Percentiles rank a stretch among this genome's conserved stretches.
phyloP scores from a whole-genome alignment of 1,140 invertebrate genomes.

The Ganaspis sp. region DNA sequence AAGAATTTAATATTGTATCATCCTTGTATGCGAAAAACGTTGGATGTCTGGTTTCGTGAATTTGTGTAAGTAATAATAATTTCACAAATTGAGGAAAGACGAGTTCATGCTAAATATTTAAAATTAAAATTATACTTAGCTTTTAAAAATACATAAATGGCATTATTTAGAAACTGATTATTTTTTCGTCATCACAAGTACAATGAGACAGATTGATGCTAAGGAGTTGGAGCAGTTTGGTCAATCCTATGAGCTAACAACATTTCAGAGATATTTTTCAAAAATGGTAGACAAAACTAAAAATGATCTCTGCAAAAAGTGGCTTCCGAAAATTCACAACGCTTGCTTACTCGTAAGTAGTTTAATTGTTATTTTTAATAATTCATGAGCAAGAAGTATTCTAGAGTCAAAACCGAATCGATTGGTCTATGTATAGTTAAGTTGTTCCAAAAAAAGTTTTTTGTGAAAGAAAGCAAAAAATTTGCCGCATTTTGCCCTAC shows the following conservation, averaged over 20 bases:
- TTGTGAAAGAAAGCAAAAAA: no score
- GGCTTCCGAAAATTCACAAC: slow-evolving; percentile 79
- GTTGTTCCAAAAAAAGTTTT: no score
- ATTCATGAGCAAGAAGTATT: no score
- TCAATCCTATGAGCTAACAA: slow-evolving; percentile 77
- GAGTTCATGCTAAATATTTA: no score
- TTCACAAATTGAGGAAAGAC: not conserved
- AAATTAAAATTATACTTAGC: no score
- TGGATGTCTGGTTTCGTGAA: slow-evolving; percentile 88
- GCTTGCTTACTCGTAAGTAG: slow-evolving; percentile 55
- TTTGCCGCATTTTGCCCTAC: no score
- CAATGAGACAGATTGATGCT: slow-evolving; percentile 77
- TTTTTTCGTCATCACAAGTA: slow-evolving; percentile 65
- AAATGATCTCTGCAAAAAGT: slow-evolving; percentile 77
- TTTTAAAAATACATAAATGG: slow-evolving; percentile 9
- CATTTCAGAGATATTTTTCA: slow-evolving; percentile 77
- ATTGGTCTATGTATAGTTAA: no score
- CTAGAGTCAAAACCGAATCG: no score
- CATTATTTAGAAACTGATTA: slow-evolving; percentile 17
- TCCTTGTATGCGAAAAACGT: slow-evolving; percentile 86
- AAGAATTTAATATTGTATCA: slow-evolving; percentile 87
- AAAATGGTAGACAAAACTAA: slow-evolving; percentile 77
- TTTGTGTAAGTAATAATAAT: slow-evolving; percentile 79
- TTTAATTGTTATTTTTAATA: slow-evolving; percentile 3
- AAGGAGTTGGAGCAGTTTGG: slow-evolving; percentile 69